These are phyloP conservation scores for Nipponacmea schrenckii DNA, from an alignment of 2,888 invertebrate genomes.

Conservation along the genomic window DNA sequence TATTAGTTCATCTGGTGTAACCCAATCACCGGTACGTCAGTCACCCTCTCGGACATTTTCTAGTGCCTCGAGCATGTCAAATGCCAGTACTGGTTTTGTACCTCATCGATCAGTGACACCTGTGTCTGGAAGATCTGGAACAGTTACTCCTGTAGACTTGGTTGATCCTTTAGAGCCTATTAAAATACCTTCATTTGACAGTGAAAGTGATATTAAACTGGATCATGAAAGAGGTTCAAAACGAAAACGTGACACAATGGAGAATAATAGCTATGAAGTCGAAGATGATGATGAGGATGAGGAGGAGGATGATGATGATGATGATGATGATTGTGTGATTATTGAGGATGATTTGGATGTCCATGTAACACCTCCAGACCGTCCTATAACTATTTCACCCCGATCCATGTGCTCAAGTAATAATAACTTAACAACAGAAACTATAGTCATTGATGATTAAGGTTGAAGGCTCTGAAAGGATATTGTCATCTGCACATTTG, in stretches of 20 bases:
- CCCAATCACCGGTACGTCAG: slow-evolving; percentile 35
- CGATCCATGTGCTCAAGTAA: not conserved
- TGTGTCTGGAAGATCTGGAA: not conserved
- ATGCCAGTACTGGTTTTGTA: slow-evolving; percentile 56
- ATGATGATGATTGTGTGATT: slow-evolving; percentile 27
- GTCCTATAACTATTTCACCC: too few species aligned
- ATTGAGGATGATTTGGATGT: slow-evolving; percentile 18
- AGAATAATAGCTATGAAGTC: slow-evolving; percentile 4
- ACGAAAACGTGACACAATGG: slow-evolving; percentile 22
- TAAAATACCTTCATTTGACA: slow-evolving; percentile 15
- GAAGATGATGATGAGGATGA: slow-evolving; percentile 11
- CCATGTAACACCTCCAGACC: too few species aligned
- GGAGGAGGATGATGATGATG: not conserved
- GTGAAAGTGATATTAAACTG: slow-evolving; percentile 6
- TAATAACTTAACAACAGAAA: slow-evolving; percentile 17
- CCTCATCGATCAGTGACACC: slow-evolving; percentile 34
- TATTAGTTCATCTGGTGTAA: slow-evolving; percentile 29
- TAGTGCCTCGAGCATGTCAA: slow-evolving; percentile 46
- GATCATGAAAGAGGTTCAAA: slow-evolving; percentile 14
- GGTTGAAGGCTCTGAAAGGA: too few species aligned
- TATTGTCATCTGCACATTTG: too few species aligned
- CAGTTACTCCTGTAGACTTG: slow-evolving; percentile 4
- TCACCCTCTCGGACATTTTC: slow-evolving; percentile 53
- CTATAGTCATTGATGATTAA: slow-evolving; percentile 33
- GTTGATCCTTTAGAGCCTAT: slow-evolving; percentile 11